These are phyloP conservation scores for Struthio camelus DNA, from an alignment of 2,113 vertebrate species.

Conservation along the genomic window DNA sequence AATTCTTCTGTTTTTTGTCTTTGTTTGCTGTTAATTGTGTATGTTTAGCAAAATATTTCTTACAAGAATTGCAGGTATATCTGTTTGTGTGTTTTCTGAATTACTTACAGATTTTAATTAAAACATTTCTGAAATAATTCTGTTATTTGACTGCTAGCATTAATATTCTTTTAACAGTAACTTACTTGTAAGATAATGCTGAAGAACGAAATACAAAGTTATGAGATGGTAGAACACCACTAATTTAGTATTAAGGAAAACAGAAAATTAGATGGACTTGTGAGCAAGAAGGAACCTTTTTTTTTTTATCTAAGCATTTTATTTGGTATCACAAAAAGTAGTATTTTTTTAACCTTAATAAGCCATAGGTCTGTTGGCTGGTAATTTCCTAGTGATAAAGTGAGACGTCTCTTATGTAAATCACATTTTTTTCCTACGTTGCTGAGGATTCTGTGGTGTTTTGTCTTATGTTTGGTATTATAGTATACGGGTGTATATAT, in stretches of 20 bases:
- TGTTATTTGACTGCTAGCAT: background rate
- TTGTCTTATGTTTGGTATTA: background rate
- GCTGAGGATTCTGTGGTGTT: background rate
- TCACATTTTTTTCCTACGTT: background rate
- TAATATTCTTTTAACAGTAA: background rate
- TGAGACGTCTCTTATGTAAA: background rate
- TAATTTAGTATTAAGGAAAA: too few relatives aligned
- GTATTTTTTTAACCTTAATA: background rate
- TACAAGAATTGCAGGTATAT: background rate
- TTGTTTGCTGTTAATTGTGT: background rate
- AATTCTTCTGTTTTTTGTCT: background rate
- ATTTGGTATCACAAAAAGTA: background rate
- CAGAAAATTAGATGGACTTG: too few relatives aligned
- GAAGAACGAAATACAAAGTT: background rate
- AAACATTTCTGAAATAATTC: background rate
- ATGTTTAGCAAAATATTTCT: background rate
- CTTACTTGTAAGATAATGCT: background rate
- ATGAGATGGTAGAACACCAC: background rate
- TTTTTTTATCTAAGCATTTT: background rate
- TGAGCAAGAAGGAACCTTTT: background rate
- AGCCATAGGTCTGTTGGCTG: background rate
- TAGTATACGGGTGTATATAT: background rate
- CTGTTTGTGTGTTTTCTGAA: background rate
- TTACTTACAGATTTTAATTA: background rate
- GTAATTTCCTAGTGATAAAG: background rate